A percentile compares a stretch with the other conserved stretches of the same genome.
These are phyloP conservation scores for Bombus cullumanus DNA, from an alignment of 1,140 invertebrate species.

Conservation along the genomic window DNA sequence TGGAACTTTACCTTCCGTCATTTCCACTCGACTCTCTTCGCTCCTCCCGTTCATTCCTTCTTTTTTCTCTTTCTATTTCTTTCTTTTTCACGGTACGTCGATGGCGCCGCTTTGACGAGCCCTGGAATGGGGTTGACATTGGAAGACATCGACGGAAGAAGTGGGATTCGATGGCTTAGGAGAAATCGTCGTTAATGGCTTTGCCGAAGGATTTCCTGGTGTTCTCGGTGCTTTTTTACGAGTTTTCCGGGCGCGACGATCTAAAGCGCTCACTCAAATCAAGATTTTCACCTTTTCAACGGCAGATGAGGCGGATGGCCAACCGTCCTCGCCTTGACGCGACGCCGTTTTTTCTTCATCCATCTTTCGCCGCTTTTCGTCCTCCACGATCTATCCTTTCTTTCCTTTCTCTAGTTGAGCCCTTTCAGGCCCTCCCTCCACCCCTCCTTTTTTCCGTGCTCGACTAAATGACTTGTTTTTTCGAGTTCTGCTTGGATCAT, in stretches of 20 bases:
- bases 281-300: constrained; percentile 73
- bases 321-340: constrained; percentile 14
- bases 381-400: constrained; percentile 32
- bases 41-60: too few species aligned
- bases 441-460: neutral
- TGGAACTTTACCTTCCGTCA: neutral
- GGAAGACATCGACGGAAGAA: constrained; percentile 51
- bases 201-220: constrained; percentile 72
- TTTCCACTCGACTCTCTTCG: neutral
- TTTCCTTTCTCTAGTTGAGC: constrained; percentile 39
- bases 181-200: constrained; percentile 75
- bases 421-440: neutral
- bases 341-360: constrained; percentile 59
- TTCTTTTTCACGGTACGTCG: neutral
- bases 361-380: constrained; percentile 56
- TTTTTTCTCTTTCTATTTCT: neutral
- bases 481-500: neutral
- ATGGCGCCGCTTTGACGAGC: constrained; percentile 37
- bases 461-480: constrained; percentile 55
- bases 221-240: constrained; percentile 63
- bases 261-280: constrained; percentile 71
- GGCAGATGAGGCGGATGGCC: constrained; percentile 52
- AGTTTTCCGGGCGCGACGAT: constrained; percentile 57
- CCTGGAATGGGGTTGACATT: constrained; percentile 57
- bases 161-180: constrained; percentile 69